Evolutionary conservation across 2,797 vertebrate species (phyloP), one percentile per base, ranked within the genome.

Genomic region (Streptopelia turtur): DNA sequence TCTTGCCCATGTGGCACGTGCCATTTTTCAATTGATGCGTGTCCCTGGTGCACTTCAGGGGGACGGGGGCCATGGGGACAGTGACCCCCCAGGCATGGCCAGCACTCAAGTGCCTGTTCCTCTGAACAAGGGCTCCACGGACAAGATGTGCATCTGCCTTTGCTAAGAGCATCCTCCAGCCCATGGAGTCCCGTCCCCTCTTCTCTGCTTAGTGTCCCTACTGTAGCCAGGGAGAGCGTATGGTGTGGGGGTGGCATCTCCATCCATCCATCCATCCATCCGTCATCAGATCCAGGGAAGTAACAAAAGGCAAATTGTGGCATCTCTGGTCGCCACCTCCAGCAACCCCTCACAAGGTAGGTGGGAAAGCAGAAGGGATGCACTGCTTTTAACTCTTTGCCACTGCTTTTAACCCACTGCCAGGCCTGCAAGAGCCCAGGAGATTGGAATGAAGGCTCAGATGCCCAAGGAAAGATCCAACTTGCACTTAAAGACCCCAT

Each of bases 41-140:
- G 28, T 37, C 33, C 25, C 10, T 22, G 22, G 20, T 5, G 22
- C 17, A 13, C 15, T 4, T 25, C 30, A 49, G 61, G 24, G 60
- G 23, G 31, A 10, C 9, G 13, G 28, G 5, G 22, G 49, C 21
- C 1, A 4, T 23, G 23, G 31, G 25, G 35, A 52, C 1, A 2
- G 5, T 16, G 30, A 75, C 28, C 10, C 30, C 17, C 17, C n/a
- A 47, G 68, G 56, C n/a, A 15, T 1, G 55, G 16, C 17, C 30
- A 33, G 37, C 17, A 3, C 45, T 12, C 27, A 71, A 47, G 9
- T 49, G 27, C 28, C 25, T 8, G 2, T 30, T 30, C 31, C 14
- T 23, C 63, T n/a, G 17, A 18, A 35, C 15, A 27, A 86, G 28
- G 16, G 28, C 43, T 63, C 31, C 18, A 35, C 57, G 37, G 35